Percentiles rank a stretch among this genome's conserved stretches.
Conservation (phyloP, 2,888 invertebrate genomes). For the Myathropa florea region DNA sequence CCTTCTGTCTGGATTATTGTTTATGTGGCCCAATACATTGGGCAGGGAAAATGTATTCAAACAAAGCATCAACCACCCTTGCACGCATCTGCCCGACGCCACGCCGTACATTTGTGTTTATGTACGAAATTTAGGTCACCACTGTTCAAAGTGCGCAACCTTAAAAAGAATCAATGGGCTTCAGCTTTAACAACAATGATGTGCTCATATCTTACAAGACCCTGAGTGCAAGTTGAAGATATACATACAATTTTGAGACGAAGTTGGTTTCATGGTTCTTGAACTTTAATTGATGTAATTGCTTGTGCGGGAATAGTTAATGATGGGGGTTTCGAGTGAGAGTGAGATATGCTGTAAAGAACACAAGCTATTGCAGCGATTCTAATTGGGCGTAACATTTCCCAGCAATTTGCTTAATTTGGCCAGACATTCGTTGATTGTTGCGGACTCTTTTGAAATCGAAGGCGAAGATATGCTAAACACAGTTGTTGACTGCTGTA, state of each 20-base stretch:
- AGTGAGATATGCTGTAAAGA: neutral
- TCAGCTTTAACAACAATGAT: neutral
- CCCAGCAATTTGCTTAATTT: too few species aligned
- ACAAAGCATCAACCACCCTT: neutral
- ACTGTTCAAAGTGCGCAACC: neutral
- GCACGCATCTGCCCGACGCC: too few species aligned
- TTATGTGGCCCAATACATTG: neutral
- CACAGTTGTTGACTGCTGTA: too few species aligned
- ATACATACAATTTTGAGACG: neutral
- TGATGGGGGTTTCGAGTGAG: too few species aligned
- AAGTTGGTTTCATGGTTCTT: neutral
- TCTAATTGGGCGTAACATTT: neutral
- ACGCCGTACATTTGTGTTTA: neutral
- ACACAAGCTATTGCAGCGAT: neutral
- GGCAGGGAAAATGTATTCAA: neutral
- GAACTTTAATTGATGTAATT: neutral
- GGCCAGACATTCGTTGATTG: too few species aligned
- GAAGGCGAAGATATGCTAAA: too few species aligned
- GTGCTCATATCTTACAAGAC: neutral
- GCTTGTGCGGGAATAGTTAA: neutral
- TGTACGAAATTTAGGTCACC: neutral
- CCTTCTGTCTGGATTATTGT: neutral
- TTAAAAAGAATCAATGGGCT: neutral
- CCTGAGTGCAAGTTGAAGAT: too few species aligned
- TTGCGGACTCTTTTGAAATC: too few species aligned